Evolutionary conservation across 2,888 invertebrate species (phyloP).

Genomic region (Nemapogon koenigi): DNA sequence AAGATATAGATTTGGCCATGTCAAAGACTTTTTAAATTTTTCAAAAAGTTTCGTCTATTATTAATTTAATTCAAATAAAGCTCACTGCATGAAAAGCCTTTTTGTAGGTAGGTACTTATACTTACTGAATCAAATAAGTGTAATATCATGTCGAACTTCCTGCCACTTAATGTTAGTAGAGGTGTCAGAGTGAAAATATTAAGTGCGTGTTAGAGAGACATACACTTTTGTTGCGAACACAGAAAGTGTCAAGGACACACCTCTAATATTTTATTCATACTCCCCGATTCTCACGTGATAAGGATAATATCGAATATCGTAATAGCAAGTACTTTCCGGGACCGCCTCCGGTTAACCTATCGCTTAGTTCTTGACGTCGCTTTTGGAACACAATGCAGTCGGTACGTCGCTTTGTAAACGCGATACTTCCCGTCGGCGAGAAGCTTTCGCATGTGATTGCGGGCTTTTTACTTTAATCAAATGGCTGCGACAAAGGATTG

Average conservation of each 20-base stretch:
- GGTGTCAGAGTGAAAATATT: no score
- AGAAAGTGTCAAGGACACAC: not conserved
- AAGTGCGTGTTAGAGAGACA: no score
- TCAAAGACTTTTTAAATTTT: no score
- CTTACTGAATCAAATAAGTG: no score
- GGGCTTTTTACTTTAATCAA: conserved; percentile 61
- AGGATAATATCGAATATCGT: conserved; percentile 7
- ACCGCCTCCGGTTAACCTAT: conserved; percentile 6
- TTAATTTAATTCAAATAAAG: no score
- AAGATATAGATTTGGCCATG: no score
- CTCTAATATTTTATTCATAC: not conserved
- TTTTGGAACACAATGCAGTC: conserved; percentile 43
- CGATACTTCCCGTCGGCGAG: conserved; percentile 59
- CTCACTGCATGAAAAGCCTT: no score
- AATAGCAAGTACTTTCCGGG: not conserved
- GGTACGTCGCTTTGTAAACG: conserved; percentile 57
- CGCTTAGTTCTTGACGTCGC: not conserved
- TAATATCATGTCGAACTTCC: no score
- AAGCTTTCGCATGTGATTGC: conserved; percentile 53
- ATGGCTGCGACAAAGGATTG: conserved; percentile 61
- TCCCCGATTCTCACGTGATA: conserved; percentile 3
- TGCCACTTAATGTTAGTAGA: no score
- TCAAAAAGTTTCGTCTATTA: no score
- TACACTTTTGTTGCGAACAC: no score
- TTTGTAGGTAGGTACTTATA: no score